phyloP scores from a whole-genome alignment of 2,888 invertebrate species.

The Drosophila macrothrix region DNA sequence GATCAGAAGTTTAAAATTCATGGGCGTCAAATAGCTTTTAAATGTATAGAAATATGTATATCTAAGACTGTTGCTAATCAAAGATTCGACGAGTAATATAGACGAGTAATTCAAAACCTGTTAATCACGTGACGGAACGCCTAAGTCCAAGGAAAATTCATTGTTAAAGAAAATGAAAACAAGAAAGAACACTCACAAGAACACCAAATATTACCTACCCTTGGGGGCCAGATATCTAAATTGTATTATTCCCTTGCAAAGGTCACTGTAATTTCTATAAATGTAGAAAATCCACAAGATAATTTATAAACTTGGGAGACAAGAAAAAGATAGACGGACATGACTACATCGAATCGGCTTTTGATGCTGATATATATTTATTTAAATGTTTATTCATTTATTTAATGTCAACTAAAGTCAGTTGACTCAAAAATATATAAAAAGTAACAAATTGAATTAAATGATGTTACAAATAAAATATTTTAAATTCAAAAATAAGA shows the following conservation, averaged over 20 bases:
- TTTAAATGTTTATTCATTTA: no score
- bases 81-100: background rate
- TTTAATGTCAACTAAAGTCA: no score
- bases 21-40: background rate
- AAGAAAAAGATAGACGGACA: background rate
- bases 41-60: background rate
- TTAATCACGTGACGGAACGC: conserved; percentile 20
- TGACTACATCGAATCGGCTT: background rate
- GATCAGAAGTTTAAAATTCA: background rate
- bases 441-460: no score
- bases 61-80: background rate
- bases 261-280: background rate
- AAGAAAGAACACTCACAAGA: background rate
- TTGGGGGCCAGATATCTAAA: background rate
- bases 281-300: background rate
- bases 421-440: no score
- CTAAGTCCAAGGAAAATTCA: conserved; percentile 15
- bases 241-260: background rate
- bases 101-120: conserved; percentile 25
- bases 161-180: background rate
- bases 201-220: background rate
- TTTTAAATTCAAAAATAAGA: no score
- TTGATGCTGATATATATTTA: background rate
- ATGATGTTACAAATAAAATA: no score
- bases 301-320: background rate